Evolutionary conservation across 2,113 vertebrate species (phyloP).

Genomic region (Piaya cayana): DNA sequence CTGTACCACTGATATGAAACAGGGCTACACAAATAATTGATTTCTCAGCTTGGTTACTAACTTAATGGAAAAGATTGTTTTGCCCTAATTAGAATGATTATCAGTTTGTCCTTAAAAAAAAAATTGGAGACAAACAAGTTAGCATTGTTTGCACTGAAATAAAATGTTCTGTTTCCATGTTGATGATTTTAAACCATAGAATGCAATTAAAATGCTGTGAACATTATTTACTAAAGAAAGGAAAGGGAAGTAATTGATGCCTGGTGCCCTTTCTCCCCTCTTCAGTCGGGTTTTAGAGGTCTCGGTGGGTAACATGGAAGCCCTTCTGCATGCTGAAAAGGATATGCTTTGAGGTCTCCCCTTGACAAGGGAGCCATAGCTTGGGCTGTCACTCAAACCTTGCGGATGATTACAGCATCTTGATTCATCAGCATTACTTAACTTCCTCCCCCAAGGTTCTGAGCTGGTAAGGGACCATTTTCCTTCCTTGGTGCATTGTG

Average conservation of each 20-base stretch:
- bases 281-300: neutral
- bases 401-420: rapidly evolving
- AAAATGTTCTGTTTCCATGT: neutral
- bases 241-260: neutral
- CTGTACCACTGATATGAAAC: neutral
- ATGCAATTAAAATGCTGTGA: neutral
- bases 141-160: neutral
- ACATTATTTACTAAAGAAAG: neutral
- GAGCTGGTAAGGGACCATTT: neutral
- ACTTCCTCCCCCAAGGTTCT: neutral
- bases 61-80: neutral
- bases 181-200: neutral
- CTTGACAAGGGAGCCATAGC: no score
- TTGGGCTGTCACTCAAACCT: neutral
- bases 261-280: neutral
- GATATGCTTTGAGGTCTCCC: neutral
- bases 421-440: neutral
- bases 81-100: neutral
- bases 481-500: rapidly evolving
- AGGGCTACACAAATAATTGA: neutral
- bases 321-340: neutral
- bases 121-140: neutral
- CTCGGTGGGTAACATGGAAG: neutral
- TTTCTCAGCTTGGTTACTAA: neutral
- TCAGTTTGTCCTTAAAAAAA: neutral